phyloP scores from a whole-genome alignment of 2,113 vertebrate species.

The Corydoras sp. region DNA sequence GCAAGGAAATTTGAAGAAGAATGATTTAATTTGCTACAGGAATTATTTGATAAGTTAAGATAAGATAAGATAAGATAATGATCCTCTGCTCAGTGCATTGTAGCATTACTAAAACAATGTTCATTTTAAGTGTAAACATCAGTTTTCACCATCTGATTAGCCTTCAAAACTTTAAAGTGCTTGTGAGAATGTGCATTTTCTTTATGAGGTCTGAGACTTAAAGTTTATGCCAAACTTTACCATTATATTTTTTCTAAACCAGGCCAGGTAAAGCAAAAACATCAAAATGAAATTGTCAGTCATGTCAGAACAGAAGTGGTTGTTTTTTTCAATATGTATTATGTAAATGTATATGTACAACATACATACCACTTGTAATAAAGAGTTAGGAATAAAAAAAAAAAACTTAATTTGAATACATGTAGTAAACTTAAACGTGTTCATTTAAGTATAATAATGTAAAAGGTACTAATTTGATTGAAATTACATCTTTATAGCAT shows the following conservation, averaged over 20 bases:
- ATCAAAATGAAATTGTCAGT: neutral
- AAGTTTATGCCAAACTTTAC: slow-evolving; percentile 3
- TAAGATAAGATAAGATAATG: too few species aligned
- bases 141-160: neutral
- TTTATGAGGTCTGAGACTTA: slow-evolving; percentile 2
- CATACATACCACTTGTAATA: too few species aligned
- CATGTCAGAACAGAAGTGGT: too few species aligned
- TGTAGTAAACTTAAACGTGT: too few species aligned
- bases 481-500: too few species aligned
- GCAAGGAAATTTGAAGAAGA: slow-evolving; percentile 18
- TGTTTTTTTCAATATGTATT: too few species aligned
- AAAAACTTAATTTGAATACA: too few species aligned
- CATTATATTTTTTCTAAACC: slow-evolving; percentile 17
- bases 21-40: slow-evolving; percentile 12
- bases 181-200: neutral
- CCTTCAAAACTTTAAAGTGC: neutral
- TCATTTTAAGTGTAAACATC: slow-evolving; percentile 29
- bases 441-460: too few species aligned
- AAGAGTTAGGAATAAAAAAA: too few species aligned
- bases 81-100: slow-evolving; percentile 11
- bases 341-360: too few species aligned
- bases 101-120: slow-evolving; percentile 30
- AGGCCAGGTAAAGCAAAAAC: neutral
- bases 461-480: too few species aligned
- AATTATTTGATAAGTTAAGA: slow-evolving; percentile 10